A percentile compares a stretch with the other conserved stretches of the same genome.
These are phyloP conservation scores for Apogon hyalosoma DNA, from an alignment of 2,797 vertebrate species.

Conservation along the genomic window DNA sequence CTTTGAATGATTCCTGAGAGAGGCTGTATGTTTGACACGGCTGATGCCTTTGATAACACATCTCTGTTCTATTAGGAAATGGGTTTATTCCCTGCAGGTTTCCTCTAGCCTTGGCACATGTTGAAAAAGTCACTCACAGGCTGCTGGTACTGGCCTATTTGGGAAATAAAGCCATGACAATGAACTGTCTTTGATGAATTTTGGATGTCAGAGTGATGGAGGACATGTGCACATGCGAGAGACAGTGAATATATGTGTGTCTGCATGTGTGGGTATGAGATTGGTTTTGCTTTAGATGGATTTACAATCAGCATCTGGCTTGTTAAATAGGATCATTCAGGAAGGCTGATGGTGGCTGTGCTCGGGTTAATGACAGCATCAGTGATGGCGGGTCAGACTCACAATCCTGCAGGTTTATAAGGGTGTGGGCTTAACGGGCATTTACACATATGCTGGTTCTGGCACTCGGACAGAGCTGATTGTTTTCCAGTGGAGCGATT, in stretches of 20 bases:
- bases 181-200: constrained; percentile 57
- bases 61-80: constrained; percentile 54
- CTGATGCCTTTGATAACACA: constrained; percentile 47
- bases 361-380: constrained; percentile 41
- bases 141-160: constrained; percentile 48
- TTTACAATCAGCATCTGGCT: constrained; percentile 55
- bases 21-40: constrained; percentile 15
- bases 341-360: constrained; percentile 30
- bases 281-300: constrained; percentile 37
- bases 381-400: constrained; percentile 45
- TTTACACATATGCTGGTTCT: constrained; percentile 21
- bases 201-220: constrained; percentile 12
- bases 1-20: constrained; percentile 40
- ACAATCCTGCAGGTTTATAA: constrained; percentile 48
- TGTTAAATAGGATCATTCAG: constrained; percentile 54
- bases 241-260: constrained; percentile 8
- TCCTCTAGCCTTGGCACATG: constrained; percentile 44
- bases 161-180: constrained; percentile 58
- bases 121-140: constrained; percentile 47
- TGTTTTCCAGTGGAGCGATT: constrained; percentile 60
- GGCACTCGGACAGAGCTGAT: constrained; percentile 37
- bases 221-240: constrained; percentile 16
- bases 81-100: constrained; percentile 43
- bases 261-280: constrained; percentile 18
- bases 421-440: constrained; percentile 26